phyloP scores from a whole-genome alignment of 2,888 invertebrate genomes.

The Helleia helle region DNA sequence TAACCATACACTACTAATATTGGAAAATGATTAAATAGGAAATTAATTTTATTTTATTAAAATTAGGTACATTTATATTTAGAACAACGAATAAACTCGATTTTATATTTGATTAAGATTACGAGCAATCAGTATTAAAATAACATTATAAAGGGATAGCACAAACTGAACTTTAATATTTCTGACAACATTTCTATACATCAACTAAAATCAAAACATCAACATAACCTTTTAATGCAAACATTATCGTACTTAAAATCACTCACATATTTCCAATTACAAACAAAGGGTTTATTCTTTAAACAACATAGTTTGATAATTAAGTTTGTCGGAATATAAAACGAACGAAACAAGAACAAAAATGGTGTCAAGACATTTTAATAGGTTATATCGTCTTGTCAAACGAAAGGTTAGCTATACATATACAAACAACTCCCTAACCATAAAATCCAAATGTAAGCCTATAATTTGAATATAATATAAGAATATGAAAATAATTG shows the following conservation, averaged over 20 bases:
- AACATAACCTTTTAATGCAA: constrained; percentile 59
- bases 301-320: background rate
- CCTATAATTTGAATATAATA: constrained; percentile 9
- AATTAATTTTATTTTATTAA: no score
- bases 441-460: background rate
- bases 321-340: constrained; percentile 5
- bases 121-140: no score
- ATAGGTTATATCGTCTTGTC: constrained; percentile 62
- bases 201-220: constrained; percentile 62
- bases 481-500: constrained; percentile 17
- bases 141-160: no score
- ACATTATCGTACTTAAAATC: background rate
- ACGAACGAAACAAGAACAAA: constrained; percentile 46
- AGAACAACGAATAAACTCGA: no score
- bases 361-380: constrained; percentile 56
- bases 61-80: no score
- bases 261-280: no score
- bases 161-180: constrained; percentile 1
- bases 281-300: no score
- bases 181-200: constrained; percentile 19
- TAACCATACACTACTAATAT: no score
- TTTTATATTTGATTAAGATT: no score
- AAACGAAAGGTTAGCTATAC: constrained; percentile 50
- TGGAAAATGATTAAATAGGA: no score
- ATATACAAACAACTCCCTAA: constrained; percentile 14